Evolutionary conservation across 2,113 vertebrate species (phyloP).

Genomic region (Morone chrysops): DNA sequence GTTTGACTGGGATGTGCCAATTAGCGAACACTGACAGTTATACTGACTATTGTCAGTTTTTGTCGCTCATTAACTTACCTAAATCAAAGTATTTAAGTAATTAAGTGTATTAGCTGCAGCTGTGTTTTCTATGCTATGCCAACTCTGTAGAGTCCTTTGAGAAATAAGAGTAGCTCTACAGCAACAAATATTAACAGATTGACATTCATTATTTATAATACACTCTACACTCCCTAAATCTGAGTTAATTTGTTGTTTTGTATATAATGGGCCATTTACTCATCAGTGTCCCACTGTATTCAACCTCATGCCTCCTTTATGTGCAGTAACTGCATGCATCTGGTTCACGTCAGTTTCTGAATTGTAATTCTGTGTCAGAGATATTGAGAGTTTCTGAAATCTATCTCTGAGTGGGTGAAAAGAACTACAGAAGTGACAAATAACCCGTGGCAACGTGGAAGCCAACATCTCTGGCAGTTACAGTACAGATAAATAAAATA

Average conservation of each 20-base stretch:
- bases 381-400: not conserved
- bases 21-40: not conserved
- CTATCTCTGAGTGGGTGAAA: not conserved
- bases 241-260: not conserved
- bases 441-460: not conserved
- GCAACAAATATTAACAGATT: not conserved
- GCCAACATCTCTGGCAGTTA: too few species aligned
- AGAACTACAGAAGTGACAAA: not conserved
- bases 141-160: not conserved
- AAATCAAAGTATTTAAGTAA: conserved; percentile 16
- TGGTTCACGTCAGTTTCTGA: not conserved
- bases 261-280: not conserved
- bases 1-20: not conserved
- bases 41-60: not conserved
- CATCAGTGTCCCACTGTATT: not conserved
- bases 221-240: not conserved
- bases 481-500: too few species aligned
- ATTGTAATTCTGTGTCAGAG: not conserved
- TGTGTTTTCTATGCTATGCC: conserved; percentile 9
- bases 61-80: not conserved
- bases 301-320: not conserved
- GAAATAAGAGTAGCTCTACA: not conserved
- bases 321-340: not conserved
- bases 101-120: conserved; percentile 30
- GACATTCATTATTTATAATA: not conserved